A percentile compares a stretch with the other conserved stretches of the same genome.
These are phyloP conservation scores for Rambutsinella grinnellia DNA, from an alignment of 2,888 invertebrate genomes.

Conservation along the genomic window DNA sequence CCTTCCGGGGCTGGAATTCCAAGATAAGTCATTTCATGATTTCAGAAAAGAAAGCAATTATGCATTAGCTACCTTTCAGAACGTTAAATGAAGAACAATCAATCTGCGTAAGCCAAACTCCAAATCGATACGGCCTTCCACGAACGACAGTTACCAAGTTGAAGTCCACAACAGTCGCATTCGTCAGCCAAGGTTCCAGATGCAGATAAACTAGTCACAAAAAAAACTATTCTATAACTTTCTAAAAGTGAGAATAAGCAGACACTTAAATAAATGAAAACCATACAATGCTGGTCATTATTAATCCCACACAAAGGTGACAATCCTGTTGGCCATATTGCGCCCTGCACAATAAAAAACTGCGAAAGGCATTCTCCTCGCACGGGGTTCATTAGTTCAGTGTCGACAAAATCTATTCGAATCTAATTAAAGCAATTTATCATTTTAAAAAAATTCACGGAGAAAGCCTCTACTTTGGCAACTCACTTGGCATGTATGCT, in stretches of 20 bases:
- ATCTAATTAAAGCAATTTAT: constrained; percentile 45
- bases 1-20: constrained; percentile 66
- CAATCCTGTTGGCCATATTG: constrained; percentile 65
- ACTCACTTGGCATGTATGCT: constrained; percentile 64
- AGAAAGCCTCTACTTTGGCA: background rate
- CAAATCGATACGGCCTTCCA: constrained; percentile 65
- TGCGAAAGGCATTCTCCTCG: constrained; percentile 66
- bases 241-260: too few species aligned
- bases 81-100: constrained; percentile 64
- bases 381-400: constrained; percentile 63
- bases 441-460: too few species aligned
- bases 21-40: background rate
- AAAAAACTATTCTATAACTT: too few species aligned
- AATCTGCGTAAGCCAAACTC: constrained; percentile 66
- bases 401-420: constrained; percentile 66
- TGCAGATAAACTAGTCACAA: constrained; percentile 65
- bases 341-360: constrained; percentile 64
- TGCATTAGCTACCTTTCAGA: constrained; percentile 64
- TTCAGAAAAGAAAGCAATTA: background rate
- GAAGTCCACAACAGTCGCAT: constrained; percentile 63
- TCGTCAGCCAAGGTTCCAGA: constrained; percentile 61
- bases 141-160: constrained; percentile 61
- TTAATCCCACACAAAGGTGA: constrained; percentile 66
- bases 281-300: constrained; percentile 66
- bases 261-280: too few species aligned